Evolutionary conservation across 2,888 invertebrate species (phyloP).

Genomic region (Morpho helenor): DNA sequence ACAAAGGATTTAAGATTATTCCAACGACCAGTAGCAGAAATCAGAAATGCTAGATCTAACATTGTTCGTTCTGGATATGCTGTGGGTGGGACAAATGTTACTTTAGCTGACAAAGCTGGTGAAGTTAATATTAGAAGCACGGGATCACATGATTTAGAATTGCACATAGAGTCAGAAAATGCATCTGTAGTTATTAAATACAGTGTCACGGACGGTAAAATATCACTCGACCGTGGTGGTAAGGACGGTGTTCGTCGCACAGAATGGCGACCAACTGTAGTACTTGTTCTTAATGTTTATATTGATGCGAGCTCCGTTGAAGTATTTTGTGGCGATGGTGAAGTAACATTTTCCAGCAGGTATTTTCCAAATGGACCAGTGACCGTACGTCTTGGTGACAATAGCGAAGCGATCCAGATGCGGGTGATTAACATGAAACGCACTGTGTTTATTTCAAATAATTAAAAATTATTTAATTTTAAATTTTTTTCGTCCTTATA

Average conservation of each 20-base stretch:
- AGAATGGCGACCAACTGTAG: constrained; percentile 42
- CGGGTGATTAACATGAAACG: constrained; percentile 4
- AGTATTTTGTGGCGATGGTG: constrained; percentile 50
- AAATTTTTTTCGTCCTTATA: too few species aligned
- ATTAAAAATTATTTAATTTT: not conserved
- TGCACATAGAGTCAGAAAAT: constrained; percentile 41
- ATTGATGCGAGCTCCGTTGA: constrained; percentile 60
- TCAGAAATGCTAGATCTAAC: constrained; percentile 30
- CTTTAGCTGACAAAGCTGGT: constrained; percentile 43
- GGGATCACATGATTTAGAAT: constrained; percentile 31
- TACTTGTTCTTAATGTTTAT: constrained; percentile 39
- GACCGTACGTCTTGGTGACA: constrained; percentile 33
- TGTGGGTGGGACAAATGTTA: constrained; percentile 26
- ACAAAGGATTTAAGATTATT: constrained; percentile 37
- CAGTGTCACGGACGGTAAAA: constrained; percentile 31
- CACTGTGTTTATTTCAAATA: constrained; percentile 1
- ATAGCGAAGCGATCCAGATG: not conserved
- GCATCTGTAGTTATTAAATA: constrained; percentile 43
- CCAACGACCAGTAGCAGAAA: constrained; percentile 49
- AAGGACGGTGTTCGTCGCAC: constrained; percentile 50
- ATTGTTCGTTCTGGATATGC: constrained; percentile 35
- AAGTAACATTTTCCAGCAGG: constrained; percentile 53
- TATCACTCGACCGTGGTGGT: constrained; percentile 56
- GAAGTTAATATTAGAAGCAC: constrained; percentile 42
- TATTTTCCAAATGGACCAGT: constrained; percentile 43